Base-by-base conservation (phyloP, 2,888 invertebrate species). In the Tholera decimalis region DNA sequence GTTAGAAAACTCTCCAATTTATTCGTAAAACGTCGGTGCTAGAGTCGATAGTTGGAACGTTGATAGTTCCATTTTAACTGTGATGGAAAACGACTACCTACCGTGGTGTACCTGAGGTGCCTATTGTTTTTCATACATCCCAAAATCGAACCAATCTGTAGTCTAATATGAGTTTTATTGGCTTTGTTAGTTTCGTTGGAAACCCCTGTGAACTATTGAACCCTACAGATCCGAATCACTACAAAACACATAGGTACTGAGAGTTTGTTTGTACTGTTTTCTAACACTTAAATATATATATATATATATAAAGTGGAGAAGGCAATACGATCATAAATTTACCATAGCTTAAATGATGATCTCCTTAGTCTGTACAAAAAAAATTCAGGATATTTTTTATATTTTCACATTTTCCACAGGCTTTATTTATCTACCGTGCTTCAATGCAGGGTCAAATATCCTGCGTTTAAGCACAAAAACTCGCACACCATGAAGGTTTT, bases 1-100 rank as follows among this genome's bases (percentile, higher is more conserved):
- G 35, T 35, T 35, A 15, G 35, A 35, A 58, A 46, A 49, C 67
- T 51, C 41, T 58, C 22, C 58, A 62, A 59, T 73, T 51, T 67
- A 67, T 67, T 64, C 55, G 15, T 9, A 22, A 43, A 66, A 22
- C 30, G 57, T 33, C 55, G 60, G 60, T 61, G 28, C n/a, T 60
- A 11, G 20, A 37, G n/a, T 37, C 13, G 5, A 51, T n/a, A 15
- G 44, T 30, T 15, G 28, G 54, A 30, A 22, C 39, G 43, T 62
- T 43, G 44, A 50, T 59, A 30, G 33, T 20, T 56, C 9, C 28
- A 66, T 44, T 70, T 20, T n/a, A 24, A 50, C 44, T 37, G 22
- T 33, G 39, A 64, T 58, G 15, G 37, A 46, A 64, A 51, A 30
- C 18, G 55, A 24, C 22, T 37, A 5, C 15, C n/a, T n/a, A n/a